Evolutionary conservation across 2,888 invertebrate genomes (phyloP).

Genomic region (Calameuta filiformis): DNA sequence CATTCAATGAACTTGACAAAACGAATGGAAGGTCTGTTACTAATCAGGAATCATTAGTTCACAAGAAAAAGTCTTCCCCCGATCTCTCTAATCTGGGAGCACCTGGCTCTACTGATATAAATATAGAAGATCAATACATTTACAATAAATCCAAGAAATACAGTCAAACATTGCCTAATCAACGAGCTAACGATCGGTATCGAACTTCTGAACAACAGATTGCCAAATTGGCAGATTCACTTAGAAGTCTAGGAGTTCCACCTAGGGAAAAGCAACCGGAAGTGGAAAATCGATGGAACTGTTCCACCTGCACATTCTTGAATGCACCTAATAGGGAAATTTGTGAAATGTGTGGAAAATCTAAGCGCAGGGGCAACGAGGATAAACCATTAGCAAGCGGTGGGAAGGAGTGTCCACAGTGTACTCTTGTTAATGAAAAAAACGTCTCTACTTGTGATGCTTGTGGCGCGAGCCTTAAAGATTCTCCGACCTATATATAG

Average conservation of each 20-base stretch:
- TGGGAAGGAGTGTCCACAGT: slow-evolving; percentile 79
- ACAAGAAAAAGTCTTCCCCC: slow-evolving; percentile 41
- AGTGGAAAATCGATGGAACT: slow-evolving; percentile 73
- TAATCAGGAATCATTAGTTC: slow-evolving; percentile 29
- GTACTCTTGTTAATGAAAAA: slow-evolving; percentile 80
- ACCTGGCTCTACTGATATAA: not conserved
- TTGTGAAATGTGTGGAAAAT: slow-evolving; percentile 83
- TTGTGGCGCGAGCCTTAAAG: slow-evolving; percentile 75
- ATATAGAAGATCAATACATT: slow-evolving; percentile 4
- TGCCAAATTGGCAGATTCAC: slow-evolving; percentile 32
- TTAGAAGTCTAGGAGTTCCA: slow-evolving; percentile 62
- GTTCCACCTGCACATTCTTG: slow-evolving; percentile 77
- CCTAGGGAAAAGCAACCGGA: slow-evolving; percentile 67
- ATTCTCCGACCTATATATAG: slow-evolving; percentile 82
- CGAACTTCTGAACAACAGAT: slow-evolving; percentile 22
- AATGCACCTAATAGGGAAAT: slow-evolving; percentile 70
- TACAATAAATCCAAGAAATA: slow-evolving; percentile 25
- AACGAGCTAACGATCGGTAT: slow-evolving; percentile 11
- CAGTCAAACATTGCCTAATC: slow-evolving; percentile 36
- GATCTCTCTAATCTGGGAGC: slow-evolving; percentile 41
- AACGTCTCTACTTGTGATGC: slow-evolving; percentile 75
- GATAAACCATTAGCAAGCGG: slow-evolving; percentile 77
- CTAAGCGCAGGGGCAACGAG: slow-evolving; percentile 70
- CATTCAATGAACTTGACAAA: not conserved
- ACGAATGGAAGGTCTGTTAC: slow-evolving; percentile 35